phyloP scores from a whole-genome alignment of 2,113 vertebrate species.

The Corythornis madagascariensis region DNA sequence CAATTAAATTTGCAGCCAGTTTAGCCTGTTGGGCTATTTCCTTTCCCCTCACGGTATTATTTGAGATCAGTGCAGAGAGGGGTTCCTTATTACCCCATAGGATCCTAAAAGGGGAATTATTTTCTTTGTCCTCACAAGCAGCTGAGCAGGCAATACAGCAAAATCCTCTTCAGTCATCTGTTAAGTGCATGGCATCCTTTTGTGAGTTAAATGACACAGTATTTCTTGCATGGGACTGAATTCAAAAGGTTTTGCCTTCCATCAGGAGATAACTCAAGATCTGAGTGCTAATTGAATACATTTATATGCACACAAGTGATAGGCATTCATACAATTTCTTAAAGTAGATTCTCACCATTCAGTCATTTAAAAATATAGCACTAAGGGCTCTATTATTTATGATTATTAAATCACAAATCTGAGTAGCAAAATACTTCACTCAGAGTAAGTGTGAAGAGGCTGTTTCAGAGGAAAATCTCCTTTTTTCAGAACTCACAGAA shows the following conservation, averaged over 20 bases:
- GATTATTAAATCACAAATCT: constrained; percentile 72
- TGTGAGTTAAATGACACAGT: constrained; percentile 70
- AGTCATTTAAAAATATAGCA: constrained; percentile 70
- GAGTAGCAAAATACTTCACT: constrained; percentile 70
- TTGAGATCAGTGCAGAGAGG: constrained; percentile 29
- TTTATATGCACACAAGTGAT: constrained; percentile 70
- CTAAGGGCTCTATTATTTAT: constrained; percentile 68
- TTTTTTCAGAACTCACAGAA: constrained; percentile 10
- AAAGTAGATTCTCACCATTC: constrained; percentile 69
- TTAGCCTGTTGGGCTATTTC: not conserved
- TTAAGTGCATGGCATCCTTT: constrained; percentile 69
- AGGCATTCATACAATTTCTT: constrained; percentile 68
- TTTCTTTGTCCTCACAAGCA: constrained; percentile 66
- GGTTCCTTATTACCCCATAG: constrained; percentile 45
- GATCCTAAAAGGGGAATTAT: constrained; percentile 63
- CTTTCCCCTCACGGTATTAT: constrained; percentile 6
- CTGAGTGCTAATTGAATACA: constrained; percentile 70
- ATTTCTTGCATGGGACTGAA: constrained; percentile 64
- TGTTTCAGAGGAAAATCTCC: constrained; percentile 52
- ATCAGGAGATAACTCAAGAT: constrained; percentile 70
- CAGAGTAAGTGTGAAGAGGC: constrained; percentile 36
- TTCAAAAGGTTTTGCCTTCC: constrained; percentile 70
- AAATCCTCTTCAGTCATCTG: constrained; percentile 70
- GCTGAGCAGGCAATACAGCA: constrained; percentile 65
- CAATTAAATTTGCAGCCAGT: constrained; percentile 32